Evolutionary conservation across 2,888 invertebrate species (phyloP), one percentile per base, ranked within the genome.

Genomic region (Sminthurides aquaticus): DNA sequence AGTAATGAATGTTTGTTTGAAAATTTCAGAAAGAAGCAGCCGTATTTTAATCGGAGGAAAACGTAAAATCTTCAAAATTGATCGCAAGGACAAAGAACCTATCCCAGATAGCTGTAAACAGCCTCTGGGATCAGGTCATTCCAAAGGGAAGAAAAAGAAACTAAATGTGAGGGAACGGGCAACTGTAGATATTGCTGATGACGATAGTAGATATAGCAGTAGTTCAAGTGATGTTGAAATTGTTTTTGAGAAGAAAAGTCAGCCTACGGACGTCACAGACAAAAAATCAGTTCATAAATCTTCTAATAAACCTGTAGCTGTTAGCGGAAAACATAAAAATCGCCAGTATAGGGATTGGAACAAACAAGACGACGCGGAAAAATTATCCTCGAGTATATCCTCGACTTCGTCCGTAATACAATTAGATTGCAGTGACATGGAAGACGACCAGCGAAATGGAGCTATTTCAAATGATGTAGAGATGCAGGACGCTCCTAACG

Each of bases 111-210:
- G 63, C 57, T 63, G 49, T n/a, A 22, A 11, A 8, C 25, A 56
- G 28, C 63, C 57, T 63, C 58, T 59, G 64, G 64, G 64, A 49
- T 49, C 49, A 54, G 64, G 64, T 59, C 26, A 26, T 20, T n/a
- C 49, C n/a, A n/a, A 48, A 20, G 18, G 60, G 49, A 25, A 25
- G 8, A 60, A 49, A 11, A 60, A 25, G 49, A 27, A 57, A 29
- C 26, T 29, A 15, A 3, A 28, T 27, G n/a, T 28, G 22, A 54
- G 20, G 1, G 22, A 2, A 28, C n/a, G 54, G 15, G 3, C 25
- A 60, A 25, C 60, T 52, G n/a, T 48, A 60, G n/a, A 52, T 62
- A 5, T 62, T 54, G 54, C 29, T 28, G 62, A 55, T 18, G 29
- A n/a, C 3, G 52, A 52, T 27, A n/a, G n/a, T n/a, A n/a, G n/a